Base-by-base conservation (phyloP, 2,888 invertebrate species). In the Hylaea fasciaria region DNA sequence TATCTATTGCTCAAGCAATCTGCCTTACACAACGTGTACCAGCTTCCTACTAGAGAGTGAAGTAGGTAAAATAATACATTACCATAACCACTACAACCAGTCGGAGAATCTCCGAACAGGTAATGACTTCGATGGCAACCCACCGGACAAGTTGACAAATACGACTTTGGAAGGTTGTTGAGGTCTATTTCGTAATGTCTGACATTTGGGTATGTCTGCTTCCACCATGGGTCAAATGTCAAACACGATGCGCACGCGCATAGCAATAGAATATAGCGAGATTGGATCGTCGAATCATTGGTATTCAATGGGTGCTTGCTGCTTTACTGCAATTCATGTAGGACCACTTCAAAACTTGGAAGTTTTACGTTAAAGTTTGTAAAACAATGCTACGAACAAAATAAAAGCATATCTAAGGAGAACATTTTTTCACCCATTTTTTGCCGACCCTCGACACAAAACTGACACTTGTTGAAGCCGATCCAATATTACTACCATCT, bases 381-480 rank as follows among this genome's bases (percentile, higher is more conserved):
- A 2, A 32, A 32, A 32, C 10, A 32, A n/a, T n/a, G n/a, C 32
- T 32, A 9, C 9, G n/a, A n/a, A 9, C 7, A 32, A 32, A 1
- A 32, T 1, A 32, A 32, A 32, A 9, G 9, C 9, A 9, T 7
- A 9, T 32, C 1, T 32, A 1, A 9, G 3, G 9, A 9, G 9
- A 7, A 32, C 32, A 9, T 9, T 32, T 41, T 41, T 41, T 41
- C 41, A 41, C 41, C 16, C 11, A 22, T 12, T 46, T 47, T 47
- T 35, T 2, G 47, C 13, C n/a, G 14, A 47, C 12, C 47, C 32
- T 37, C 13, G 14, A 14, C 11, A 14, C 47, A 35, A 47, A 47
- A 35, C 76, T 71, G 80, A 79, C 81, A 81, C 79, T 81, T 82
- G 81, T 81, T 81, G 79, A 77, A 74, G 72, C 41, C 16, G 66